These are phyloP conservation scores for Limnodromus scolopaceus DNA, from an alignment of 2,797 vertebrate genomes.

Conservation along the genomic window DNA sequence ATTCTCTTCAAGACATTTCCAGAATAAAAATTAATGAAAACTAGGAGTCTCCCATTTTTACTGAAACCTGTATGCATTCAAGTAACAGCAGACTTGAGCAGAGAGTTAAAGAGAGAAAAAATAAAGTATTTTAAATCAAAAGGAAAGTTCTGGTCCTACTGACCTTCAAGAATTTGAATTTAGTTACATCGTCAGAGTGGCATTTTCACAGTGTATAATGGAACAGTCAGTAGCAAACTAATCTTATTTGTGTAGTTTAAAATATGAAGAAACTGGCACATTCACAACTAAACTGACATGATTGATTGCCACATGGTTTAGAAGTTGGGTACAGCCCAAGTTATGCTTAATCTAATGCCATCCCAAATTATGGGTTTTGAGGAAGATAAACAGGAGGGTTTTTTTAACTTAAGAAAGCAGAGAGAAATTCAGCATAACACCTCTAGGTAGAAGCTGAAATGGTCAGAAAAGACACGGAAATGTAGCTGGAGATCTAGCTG, in stretches of 20 bases:
- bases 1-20: background rate
- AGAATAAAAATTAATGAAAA: background rate
- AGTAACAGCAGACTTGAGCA: background rate
- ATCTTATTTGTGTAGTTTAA: constrained; percentile 13
- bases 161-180: constrained; percentile 2
- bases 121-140: background rate
- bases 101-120: background rate
- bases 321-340: background rate
- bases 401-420: background rate
- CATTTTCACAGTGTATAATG: background rate
- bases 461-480: background rate
- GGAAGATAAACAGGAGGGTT: background rate
- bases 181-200: background rate
- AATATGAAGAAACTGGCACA: background rate
- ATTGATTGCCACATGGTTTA: background rate
- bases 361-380: background rate
- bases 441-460: background rate
- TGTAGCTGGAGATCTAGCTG: background rate
- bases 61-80: background rate
- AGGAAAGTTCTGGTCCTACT: background rate
- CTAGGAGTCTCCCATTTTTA: background rate
- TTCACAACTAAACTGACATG: constrained; percentile 7
- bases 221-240: background rate
- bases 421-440: background rate
- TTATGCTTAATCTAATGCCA: background rate